phyloP scores from a whole-genome alignment of 37 sponge, comb jelly and placozoan species.

The Agelas oroides region DNA sequence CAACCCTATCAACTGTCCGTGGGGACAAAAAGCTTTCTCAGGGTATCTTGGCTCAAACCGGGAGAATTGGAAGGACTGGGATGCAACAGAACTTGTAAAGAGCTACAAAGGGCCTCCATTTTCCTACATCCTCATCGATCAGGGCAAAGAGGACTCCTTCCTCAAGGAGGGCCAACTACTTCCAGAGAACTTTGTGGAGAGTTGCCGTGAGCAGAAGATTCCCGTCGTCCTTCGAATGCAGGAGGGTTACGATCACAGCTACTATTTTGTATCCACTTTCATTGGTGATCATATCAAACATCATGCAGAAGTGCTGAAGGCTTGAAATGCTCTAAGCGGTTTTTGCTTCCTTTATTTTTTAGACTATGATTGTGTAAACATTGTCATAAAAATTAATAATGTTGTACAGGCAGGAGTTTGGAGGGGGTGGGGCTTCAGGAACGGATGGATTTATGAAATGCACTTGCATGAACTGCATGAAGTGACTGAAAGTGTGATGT shows the following conservation, averaged over 20 bases:
- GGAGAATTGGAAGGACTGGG: slow-evolving; percentile 86
- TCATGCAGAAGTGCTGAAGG: slow-evolving; percentile 82
- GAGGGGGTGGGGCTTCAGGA: no score
- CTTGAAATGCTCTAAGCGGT: no score
- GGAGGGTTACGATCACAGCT: slow-evolving; percentile 98
- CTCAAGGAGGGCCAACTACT: slow-evolving; percentile 69
- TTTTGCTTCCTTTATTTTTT: no score
- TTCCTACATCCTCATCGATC: slow-evolving; percentile 87
- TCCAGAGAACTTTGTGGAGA: slow-evolving; percentile 86
- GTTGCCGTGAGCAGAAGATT: slow-evolving; percentile 48
- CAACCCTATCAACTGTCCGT: slow-evolving; percentile 91
- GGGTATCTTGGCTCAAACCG: slow-evolving; percentile 89
- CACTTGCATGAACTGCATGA: no score
- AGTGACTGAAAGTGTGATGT: no score
- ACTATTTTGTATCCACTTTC: slow-evolving; percentile 90
- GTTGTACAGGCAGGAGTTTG: no score
- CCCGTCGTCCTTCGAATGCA: slow-evolving; percentile 83
- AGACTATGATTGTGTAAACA: no score
- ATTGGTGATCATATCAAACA: slow-evolving; percentile 92
- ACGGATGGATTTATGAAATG: no score
- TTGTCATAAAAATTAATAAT: no score
- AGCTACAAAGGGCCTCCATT: slow-evolving; percentile 83
- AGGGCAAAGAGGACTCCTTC: slow-evolving; percentile 84
- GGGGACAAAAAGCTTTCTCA: slow-evolving; percentile 95
- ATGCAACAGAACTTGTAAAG: slow-evolving; percentile 88